Conservation (phyloP, 2,888 invertebrate species). For the Stenodera caucasica region DNA sequence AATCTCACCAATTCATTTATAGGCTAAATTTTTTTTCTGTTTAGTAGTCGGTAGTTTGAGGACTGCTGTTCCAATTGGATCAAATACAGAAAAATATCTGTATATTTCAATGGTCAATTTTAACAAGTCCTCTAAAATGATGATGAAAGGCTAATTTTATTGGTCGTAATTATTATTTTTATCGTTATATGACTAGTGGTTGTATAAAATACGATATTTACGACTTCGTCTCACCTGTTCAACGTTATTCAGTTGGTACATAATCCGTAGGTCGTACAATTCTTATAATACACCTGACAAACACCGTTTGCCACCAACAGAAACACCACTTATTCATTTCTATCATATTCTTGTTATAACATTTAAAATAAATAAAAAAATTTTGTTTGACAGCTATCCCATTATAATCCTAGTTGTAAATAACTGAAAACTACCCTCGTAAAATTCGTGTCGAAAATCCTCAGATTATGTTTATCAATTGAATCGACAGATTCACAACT, state of each 20-base stretch:
- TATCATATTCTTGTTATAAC: constrained; percentile 28
- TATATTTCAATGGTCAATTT: constrained; percentile 7
- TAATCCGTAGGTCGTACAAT: constrained; percentile 34
- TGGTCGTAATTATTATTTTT: constrained; percentile 46
- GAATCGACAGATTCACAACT: constrained; percentile 1
- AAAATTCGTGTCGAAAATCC: neutral
- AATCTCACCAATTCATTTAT: too few species aligned
- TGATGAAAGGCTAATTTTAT: constrained; percentile 45
- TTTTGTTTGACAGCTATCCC: too few species aligned
- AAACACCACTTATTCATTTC: constrained; percentile 37
- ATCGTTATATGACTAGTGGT: constrained; percentile 41
- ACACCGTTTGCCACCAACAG: constrained; percentile 38
- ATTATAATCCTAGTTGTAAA: constrained; percentile 35
- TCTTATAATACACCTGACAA: constrained; percentile 39
- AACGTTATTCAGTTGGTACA: constrained; percentile 36
- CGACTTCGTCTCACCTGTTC: constrained; percentile 45
- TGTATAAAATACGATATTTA: constrained; percentile 46
- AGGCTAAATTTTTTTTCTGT: too few species aligned
- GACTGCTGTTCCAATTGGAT: too few species aligned
- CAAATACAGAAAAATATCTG: too few species aligned
- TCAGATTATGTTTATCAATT: neutral
- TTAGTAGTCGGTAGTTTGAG: too few species aligned
- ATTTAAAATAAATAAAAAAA: constrained; percentile 41
- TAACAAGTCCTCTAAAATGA: constrained; percentile 40
- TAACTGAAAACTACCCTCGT: neutral